Conservation (phyloP, 2,797 vertebrate genomes). For the Gallirallus australis region DNA sequence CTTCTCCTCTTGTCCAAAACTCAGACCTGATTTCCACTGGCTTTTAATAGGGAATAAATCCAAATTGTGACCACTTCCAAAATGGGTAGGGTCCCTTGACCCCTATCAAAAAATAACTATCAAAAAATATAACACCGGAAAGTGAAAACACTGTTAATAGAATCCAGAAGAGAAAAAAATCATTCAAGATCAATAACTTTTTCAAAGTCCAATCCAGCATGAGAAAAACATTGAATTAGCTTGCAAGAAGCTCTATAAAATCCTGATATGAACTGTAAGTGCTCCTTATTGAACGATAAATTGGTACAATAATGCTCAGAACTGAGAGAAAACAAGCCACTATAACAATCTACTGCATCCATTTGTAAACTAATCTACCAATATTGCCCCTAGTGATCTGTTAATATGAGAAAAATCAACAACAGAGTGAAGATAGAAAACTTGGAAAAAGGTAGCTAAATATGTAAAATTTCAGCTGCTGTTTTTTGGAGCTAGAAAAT, state of each 20-base stretch:
- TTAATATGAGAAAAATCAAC: neutral
- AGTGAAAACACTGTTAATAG: neutral
- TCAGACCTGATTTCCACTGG: neutral
- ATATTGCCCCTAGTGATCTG: neutral
- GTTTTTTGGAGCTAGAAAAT: neutral
- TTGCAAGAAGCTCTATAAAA: conserved; percentile 57
- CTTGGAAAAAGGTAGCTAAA: neutral
- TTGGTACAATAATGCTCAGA: conserved; percentile 16
- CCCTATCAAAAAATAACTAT: neutral
- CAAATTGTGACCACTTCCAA: neutral
- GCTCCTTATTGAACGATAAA: conserved; percentile 28
- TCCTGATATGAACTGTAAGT: conserved; percentile 17
- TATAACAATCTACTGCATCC: neutral
- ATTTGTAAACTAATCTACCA: conserved; percentile 31
- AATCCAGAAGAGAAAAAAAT: conserved; percentile 2
- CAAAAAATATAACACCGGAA: neutral
- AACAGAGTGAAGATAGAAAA: neutral
- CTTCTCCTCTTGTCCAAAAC: neutral
- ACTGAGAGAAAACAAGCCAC: neutral
- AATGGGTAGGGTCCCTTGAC: neutral
- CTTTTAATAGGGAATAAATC: neutral
- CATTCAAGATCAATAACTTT: conserved; percentile 24
- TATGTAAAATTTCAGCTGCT: neutral
- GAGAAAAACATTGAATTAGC: conserved; percentile 49
- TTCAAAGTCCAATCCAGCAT: conserved; percentile 11